Percentiles rank a stretch among this genome's conserved stretches.
These are phyloP conservation scores for Eupithecia vulgata DNA, from an alignment of 2,888 invertebrate genomes.

Conservation along the genomic window DNA sequence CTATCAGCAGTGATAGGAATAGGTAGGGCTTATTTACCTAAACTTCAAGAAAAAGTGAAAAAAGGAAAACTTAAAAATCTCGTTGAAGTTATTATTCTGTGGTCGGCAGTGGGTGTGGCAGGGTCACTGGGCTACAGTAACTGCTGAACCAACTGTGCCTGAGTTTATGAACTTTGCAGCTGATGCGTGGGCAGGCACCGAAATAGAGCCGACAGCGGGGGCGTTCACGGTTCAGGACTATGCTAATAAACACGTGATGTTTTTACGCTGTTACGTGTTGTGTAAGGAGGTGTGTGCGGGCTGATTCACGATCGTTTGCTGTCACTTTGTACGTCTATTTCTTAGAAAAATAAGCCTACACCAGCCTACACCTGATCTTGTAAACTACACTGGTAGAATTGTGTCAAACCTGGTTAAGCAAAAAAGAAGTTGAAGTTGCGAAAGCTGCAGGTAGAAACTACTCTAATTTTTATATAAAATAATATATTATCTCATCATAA, in stretches of 20 bases:
- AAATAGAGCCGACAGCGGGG: constrained; percentile 47
- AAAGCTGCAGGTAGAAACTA: too few species aligned
- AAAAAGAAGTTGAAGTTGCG: too few species aligned
- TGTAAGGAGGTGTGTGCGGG: background rate
- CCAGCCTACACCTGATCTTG: too few species aligned
- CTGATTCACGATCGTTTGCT: background rate
- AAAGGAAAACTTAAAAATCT: background rate
- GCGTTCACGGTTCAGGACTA: constrained; percentile 41
- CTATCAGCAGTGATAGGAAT: too few species aligned
- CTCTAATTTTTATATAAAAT: too few species aligned
- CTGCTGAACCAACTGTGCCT: constrained; percentile 4
- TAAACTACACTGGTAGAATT: too few species aligned
- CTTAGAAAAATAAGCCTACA: too few species aligned
- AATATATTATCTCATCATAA: too few species aligned
- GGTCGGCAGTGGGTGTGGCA: background rate
- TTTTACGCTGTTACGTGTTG: constrained; percentile 8
- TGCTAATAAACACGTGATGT: constrained; percentile 23
- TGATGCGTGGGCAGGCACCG: constrained; percentile 46
- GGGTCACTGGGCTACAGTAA: constrained; percentile 4
- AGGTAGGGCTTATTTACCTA: too few species aligned
- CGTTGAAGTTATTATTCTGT: background rate
- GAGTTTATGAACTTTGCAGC: constrained; percentile 29
- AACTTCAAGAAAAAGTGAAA: too few species aligned
- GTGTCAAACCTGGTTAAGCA: too few species aligned
- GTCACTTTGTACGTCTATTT: background rate